These are phyloP conservation scores for Julus scandinavius DNA, from an alignment of 2,888 invertebrate species.

Conservation along the genomic window DNA sequence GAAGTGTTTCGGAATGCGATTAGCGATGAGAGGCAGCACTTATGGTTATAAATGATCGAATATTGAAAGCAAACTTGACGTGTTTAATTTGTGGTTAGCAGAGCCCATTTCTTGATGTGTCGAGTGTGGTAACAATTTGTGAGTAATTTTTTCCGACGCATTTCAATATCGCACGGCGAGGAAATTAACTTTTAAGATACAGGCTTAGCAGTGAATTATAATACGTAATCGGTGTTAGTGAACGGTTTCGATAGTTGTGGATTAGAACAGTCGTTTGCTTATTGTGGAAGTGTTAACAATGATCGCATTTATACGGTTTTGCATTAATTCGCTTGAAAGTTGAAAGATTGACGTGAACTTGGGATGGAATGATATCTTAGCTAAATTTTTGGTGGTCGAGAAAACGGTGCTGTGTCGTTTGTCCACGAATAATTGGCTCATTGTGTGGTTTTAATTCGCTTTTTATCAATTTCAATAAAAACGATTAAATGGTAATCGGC, in stretches of 20 bases:
- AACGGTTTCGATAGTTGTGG: slow-evolving; percentile 15
- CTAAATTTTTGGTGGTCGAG: not conserved
- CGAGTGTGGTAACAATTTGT: not conserved
- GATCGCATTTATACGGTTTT: not conserved
- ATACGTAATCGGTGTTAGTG: slow-evolving; percentile 39
- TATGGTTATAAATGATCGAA: not conserved
- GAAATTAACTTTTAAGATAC: not conserved
- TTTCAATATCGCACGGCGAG: not conserved
- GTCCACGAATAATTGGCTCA: not conserved
- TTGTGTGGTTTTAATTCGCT: not conserved
- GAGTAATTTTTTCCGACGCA: not conserved
- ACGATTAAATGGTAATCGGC: not conserved
- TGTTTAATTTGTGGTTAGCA: not conserved
- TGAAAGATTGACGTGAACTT: not conserved
- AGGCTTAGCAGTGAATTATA: slow-evolving; percentile 15
- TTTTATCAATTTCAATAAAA: not conserved
- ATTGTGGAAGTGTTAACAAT: slow-evolving; percentile 23
- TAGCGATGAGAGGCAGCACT: not conserved
- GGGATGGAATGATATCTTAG: not conserved
- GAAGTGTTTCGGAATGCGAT: not conserved
- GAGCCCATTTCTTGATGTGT: not conserved
- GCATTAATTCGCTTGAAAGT: not conserved
- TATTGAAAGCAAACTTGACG: not conserved
- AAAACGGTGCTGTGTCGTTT: not conserved
- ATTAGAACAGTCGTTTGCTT: slow-evolving; percentile 24